Conservation (phyloP, 2,797 vertebrate species). For the Benthosema pterotum region DNA sequence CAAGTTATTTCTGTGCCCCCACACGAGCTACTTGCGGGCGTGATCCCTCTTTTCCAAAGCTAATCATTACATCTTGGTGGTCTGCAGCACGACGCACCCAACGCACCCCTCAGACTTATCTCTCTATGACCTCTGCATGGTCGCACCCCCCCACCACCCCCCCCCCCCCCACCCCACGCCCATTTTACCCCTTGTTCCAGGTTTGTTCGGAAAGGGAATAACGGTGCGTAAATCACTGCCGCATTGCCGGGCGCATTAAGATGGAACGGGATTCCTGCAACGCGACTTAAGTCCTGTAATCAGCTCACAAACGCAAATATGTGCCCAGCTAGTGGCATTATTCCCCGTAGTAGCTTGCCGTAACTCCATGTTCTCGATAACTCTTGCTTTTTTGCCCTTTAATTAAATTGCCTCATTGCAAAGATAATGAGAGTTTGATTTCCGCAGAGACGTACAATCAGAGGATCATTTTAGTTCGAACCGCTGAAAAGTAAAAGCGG, state of each 20-base stretch:
- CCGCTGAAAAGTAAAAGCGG: slow-evolving; percentile 16
- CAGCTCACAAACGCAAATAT: no score
- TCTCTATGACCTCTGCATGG: slow-evolving; percentile 29
- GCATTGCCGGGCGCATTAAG: slow-evolving; percentile 18
- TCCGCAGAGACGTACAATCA: slow-evolving; percentile 3
- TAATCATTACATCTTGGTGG: slow-evolving; percentile 74
- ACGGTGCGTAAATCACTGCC: slow-evolving; percentile 20
- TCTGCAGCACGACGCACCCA: slow-evolving; percentile 57
- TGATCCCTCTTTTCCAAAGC: slow-evolving; percentile 61
- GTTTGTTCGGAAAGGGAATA: slow-evolving; percentile 26
- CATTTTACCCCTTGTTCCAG: no score
- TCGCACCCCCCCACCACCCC: no score
- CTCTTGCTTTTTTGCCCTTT: background rate
- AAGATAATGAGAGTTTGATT: slow-evolving; percentile 2
- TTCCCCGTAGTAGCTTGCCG: no score
- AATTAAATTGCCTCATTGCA: slow-evolving; percentile 8
- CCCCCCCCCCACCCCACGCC: no score
- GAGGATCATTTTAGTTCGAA: background rate
- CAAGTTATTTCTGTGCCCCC: slow-evolving; percentile 75
- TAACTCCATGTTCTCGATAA: background rate
- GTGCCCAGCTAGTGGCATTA: no score
- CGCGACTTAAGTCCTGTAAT: no score
- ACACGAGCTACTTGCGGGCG: slow-evolving; percentile 69
- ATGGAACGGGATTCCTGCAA: no score
- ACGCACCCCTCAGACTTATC: slow-evolving; percentile 45